phyloP scores from a whole-genome alignment of 2,888 invertebrate genomes.

The Eristalinus aeneus region DNA sequence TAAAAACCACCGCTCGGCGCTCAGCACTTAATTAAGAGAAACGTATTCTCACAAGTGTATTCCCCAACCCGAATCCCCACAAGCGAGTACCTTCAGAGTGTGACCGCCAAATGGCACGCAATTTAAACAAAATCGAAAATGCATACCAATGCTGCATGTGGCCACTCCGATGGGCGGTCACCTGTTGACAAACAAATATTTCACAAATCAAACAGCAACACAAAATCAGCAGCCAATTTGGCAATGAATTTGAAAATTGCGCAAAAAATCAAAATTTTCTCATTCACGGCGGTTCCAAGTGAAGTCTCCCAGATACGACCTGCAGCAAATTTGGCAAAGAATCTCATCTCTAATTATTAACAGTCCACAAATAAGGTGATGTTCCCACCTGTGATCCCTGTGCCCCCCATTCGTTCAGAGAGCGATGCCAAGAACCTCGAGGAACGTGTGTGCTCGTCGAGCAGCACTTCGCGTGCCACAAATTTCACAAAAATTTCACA shows the following conservation, averaged over 20 bases:
- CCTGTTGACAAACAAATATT: constrained; percentile 51
- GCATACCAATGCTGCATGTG: constrained; percentile 43
- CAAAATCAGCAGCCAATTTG: constrained; percentile 51
- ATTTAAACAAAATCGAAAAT: constrained; percentile 37
- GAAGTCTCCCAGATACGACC: background rate
- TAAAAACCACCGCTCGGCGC: background rate
- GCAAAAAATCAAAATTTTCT: background rate
- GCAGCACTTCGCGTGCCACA: constrained; percentile 59
- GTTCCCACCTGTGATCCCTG: background rate
- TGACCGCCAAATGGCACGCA: constrained; percentile 24
- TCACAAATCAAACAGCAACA: constrained; percentile 13
- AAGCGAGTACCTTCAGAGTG: background rate
- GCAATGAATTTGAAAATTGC: constrained; percentile 31
- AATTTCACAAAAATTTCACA: background rate
- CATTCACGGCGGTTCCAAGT: background rate
- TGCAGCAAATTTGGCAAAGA: constrained; percentile 40
- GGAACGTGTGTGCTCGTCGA: constrained; percentile 29
- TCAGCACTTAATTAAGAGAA: background rate
- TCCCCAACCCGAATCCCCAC: too few relatives aligned
- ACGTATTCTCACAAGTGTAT: background rate
- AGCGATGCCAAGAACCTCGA: background rate
- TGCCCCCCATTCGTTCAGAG: background rate
- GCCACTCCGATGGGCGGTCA: constrained; percentile 22
- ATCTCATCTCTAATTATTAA: constrained; percentile 35
- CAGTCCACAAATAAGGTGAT: constrained; percentile 15